Evolutionary conservation across 2,113 vertebrate species (phyloP), one percentile per base, ranked within the genome.

Genomic region (Epinephelus lanceolatus): DNA sequence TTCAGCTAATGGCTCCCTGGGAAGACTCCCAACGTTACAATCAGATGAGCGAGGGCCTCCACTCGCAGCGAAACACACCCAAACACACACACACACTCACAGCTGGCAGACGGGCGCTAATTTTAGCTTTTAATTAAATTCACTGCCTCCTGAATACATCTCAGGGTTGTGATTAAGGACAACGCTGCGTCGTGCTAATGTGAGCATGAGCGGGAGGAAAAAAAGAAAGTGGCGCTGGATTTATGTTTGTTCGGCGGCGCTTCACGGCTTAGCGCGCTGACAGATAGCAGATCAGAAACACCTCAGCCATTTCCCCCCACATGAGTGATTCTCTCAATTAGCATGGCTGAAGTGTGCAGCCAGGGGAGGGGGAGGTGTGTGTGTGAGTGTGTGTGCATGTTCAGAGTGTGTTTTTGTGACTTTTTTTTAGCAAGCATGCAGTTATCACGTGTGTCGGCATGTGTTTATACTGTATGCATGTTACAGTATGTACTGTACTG

Each of bases 41-140:
- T 66, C 79, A 72, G 65, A 78, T 52, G 67, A 80, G 71, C 8
- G 11, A 63, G 45, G n/a, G 18, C 57, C 33, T 45, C 27, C 55
- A 62, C 71, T 70, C 25, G 18, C 62, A 53, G 27, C 63, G 30
- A 3, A 25, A 23, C 47, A n/a, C 51, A 37, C 12, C 1, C 4
- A 60, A 3, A 59, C 81, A 51, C 53, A 80, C 52, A 72, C 27
- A 30, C 19, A 27, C 42, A 67, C 63, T 71, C 33, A 68, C 56
- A 76, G 59, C 70, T 63, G 60, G 70, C 25, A 83, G 68, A 66
- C 3, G 18, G 3, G 47, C 10, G 17, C 71, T 87, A 81, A 84
- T 78, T 86, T 86, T 86, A 87, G 69, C 57, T 87, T 85, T 80
- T 80, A 86, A 84, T 92, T 78, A 61, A 75, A 80, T 83, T 73